A percentile compares a stretch with the other conserved stretches of the same genome.
These are phyloP conservation scores for Stomatorhinus ivindoensis DNA, from an alignment of 2,113 vertebrate species.

Conservation along the genomic window DNA sequence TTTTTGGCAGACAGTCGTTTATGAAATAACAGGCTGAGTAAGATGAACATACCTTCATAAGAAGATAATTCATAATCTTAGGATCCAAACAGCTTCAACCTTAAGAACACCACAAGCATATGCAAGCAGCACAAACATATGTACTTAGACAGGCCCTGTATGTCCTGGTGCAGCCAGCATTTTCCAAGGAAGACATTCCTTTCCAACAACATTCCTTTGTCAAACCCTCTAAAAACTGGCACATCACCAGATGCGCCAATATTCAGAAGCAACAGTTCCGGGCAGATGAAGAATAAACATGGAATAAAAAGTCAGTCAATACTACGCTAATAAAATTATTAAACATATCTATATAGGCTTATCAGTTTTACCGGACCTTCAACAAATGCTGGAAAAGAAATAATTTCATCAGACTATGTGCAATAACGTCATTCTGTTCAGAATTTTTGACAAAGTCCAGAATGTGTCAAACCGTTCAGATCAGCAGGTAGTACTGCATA, in stretches of 20 bases:
- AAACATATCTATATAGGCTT: not conserved
- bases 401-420: not conserved
- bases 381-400: not conserved
- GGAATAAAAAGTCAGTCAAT: not conserved
- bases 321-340: not conserved
- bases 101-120: not conserved
- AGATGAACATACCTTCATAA: not conserved
- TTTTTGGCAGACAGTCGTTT: not conserved
- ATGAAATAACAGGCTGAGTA: not conserved
- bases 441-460: not conserved
- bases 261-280: not conserved
- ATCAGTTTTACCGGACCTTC: not conserved
- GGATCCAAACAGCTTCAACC: not conserved
- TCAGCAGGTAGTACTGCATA: not conserved
- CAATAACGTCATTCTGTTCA: not conserved
- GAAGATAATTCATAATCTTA: not conserved
- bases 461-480: not conserved
- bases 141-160: not conserved
- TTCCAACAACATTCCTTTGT: not conserved
- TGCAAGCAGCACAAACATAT: not conserved
- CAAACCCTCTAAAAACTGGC: not conserved
- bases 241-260: not conserved
- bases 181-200: not conserved
- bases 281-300: not conserved
- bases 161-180: not conserved